Base-by-base conservation (phyloP, 2,888 invertebrate genomes). In the Gibbula magus region DNA sequence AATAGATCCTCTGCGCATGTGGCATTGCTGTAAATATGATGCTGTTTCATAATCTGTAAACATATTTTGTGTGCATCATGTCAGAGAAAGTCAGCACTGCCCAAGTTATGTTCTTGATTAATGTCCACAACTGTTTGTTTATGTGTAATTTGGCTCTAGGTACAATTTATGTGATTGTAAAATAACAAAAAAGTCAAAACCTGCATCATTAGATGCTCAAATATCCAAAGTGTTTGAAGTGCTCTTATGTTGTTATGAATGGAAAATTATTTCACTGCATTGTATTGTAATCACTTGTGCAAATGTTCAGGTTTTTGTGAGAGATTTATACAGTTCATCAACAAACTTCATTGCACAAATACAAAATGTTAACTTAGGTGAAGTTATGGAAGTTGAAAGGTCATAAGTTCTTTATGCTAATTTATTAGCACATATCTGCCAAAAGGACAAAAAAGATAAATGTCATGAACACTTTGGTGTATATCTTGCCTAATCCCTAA, bases 141-240 rank as follows among this genome's bases (percentile, higher is more conserved):
- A 18, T 70, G 70, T 70, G 20, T 70, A 39, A 35, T 70, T 67
- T 32, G 70, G 70, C 35, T 70, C 7, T 35, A 70, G 35, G n/a
- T 35, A 35, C 35, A 70, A 35, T 39, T 18, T 29, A 32, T 70
- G 70, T 70, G 25, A 70, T 10, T 22, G 7, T 56, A 56, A 39
- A 35, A 70, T 29, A 8, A 29, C 32, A 67, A 10, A 22, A 7
- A 35, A 70, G 35, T 70, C 70, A 70, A 70, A 70, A 70, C 70
- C 70, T 70, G 70, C 70, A 70, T 70, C 70, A 70, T 35, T 70
- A 32, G 70, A 70, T 70, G 70, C 70, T 70, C 16, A 18, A 70
- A 70, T 70, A 45, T 45, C 45, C 70, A 13, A 70, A 70, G 70
- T 70, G 70, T 70, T 70, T 18, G 18, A 70, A 70, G 70, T 70